These are phyloP conservation scores for Porphyrio hochstetteri DNA, from an alignment of 2,113 vertebrate genomes.

Conservation along the genomic window DNA sequence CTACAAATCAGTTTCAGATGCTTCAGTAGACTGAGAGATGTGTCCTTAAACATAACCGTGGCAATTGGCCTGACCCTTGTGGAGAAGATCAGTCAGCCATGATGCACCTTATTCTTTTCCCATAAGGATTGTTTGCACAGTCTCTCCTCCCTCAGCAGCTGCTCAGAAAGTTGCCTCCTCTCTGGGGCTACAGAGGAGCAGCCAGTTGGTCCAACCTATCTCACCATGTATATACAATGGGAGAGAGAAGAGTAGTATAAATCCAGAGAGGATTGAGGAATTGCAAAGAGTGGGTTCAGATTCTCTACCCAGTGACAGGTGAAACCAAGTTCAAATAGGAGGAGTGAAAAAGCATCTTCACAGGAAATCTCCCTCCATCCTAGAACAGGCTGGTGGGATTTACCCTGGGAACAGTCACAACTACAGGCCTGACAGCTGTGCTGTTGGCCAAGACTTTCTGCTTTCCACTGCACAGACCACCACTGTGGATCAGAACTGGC, in stretches of 20 bases:
- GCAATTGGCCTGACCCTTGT: not conserved
- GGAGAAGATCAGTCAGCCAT: not conserved
- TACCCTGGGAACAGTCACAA: not conserved
- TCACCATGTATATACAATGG: not conserved
- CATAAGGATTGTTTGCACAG: not conserved
- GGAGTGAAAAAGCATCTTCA: not conserved
- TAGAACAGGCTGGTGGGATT: not conserved
- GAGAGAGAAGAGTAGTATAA: not conserved
- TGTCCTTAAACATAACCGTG: not conserved
- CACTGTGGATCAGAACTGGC: not conserved
- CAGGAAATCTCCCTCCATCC: not conserved
- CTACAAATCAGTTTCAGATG: not conserved
- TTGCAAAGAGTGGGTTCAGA: not conserved
- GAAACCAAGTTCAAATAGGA: not conserved
- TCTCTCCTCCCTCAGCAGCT: not conserved
- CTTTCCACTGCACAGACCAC: not conserved
- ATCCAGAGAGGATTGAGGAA: not conserved
- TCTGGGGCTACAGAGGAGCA: not conserved
- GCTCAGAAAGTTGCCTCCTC: not conserved
- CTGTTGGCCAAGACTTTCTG: not conserved
- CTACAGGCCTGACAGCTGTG: not conserved
- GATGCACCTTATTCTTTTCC: not conserved
- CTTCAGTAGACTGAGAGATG: not conserved
- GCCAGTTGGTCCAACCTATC: not conserved
- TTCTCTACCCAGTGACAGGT: not conserved